Evolutionary conservation across 2,797 vertebrate genomes (phyloP).

Genomic region (Antennarius maculatus): DNA sequence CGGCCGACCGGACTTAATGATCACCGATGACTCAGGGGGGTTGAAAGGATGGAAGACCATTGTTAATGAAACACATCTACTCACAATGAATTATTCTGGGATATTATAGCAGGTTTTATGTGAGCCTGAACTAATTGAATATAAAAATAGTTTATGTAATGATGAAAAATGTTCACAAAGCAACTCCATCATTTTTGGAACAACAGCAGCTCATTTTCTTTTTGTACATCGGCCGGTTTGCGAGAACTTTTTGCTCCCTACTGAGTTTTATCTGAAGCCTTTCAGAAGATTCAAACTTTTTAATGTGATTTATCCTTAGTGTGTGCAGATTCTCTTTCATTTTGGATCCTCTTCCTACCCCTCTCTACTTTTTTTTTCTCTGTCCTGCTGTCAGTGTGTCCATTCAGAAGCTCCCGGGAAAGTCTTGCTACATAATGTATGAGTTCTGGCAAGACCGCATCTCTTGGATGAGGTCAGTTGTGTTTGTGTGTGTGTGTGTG

Average conservation of each 20-base stretch:
- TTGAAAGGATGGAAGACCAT: neutral
- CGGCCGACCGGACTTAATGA: conserved; percentile 5
- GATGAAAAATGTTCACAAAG: conserved; percentile 9
- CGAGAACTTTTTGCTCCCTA: neutral
- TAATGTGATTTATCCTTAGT: conserved; percentile 1
- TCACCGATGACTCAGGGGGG: neutral
- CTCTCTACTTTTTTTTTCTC: conserved; percentile 37
- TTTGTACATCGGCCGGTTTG: conserved; percentile 4
- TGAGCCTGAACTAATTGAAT: conserved; percentile 11
- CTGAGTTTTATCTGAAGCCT: conserved; percentile 8
- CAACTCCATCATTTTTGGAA: neutral
- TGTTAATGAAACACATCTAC: neutral
- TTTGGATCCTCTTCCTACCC: conserved; percentile 32
- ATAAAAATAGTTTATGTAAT: neutral
- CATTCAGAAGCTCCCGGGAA: conserved; percentile 86
- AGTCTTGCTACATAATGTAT: conserved; percentile 86
- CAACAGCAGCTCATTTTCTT: neutral
- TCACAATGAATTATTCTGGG: neutral
- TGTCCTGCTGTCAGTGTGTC: conserved; percentile 84
- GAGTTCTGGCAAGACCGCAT: conserved; percentile 87
- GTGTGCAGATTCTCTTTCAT: conserved; percentile 36
- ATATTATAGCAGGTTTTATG: conserved; percentile 6
- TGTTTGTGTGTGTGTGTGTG: conserved; percentile 32
- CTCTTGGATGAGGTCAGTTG: conserved; percentile 86
- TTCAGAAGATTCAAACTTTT: conserved; percentile 28